Evolutionary conservation across 2,797 vertebrate species (phyloP).

Genomic region (Pipistrellus pipistrellus): DNA sequence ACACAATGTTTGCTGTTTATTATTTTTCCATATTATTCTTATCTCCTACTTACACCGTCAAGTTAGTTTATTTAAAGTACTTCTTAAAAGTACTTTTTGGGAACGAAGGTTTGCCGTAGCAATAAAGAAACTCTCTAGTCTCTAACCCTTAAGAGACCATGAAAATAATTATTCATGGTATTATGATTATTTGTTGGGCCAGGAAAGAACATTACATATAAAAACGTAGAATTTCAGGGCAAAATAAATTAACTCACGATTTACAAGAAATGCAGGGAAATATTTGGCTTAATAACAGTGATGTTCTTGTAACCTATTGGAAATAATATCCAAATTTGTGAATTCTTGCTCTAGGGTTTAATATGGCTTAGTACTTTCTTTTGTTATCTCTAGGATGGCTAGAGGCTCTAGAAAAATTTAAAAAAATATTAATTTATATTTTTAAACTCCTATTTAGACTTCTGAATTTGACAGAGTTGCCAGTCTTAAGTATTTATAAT

Average conservation of each 20-base stretch:
- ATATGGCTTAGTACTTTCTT: conserved; percentile 6
- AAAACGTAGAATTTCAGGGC: conserved; percentile 23
- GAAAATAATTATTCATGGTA: background rate
- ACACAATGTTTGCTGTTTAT: conserved; percentile 12
- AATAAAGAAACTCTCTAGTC: background rate
- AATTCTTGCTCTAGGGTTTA: conserved; percentile 2
- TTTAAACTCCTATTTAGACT: conserved; percentile 66
- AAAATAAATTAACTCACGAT: conserved; percentile 34
- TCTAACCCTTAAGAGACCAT: conserved; percentile 1
- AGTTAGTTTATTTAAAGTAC: conserved; percentile 48
- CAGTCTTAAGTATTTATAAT: conserved; percentile 55
- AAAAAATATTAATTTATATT: conserved; percentile 8
- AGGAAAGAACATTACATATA: conserved; percentile 2
- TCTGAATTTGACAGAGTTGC: conserved; percentile 58
- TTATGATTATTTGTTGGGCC: conserved; percentile 4
- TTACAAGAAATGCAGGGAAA: conserved; percentile 11
- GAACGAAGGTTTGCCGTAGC: conserved; percentile 24
- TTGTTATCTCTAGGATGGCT: background rate
- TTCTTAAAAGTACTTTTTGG: background rate
- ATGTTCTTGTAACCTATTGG: conserved; percentile 36
- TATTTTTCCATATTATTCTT: conserved; percentile 35
- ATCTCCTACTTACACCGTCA: background rate
- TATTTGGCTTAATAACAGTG: conserved; percentile 19
- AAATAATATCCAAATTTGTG: conserved; percentile 40
- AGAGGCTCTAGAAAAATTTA: conserved; percentile 17